A percentile compares a stretch with the other conserved stretches of the same genome.
Evolutionary conservation across 2,113 vertebrate species (phyloP).

Genomic region (Maccullochella peelii): DNA sequence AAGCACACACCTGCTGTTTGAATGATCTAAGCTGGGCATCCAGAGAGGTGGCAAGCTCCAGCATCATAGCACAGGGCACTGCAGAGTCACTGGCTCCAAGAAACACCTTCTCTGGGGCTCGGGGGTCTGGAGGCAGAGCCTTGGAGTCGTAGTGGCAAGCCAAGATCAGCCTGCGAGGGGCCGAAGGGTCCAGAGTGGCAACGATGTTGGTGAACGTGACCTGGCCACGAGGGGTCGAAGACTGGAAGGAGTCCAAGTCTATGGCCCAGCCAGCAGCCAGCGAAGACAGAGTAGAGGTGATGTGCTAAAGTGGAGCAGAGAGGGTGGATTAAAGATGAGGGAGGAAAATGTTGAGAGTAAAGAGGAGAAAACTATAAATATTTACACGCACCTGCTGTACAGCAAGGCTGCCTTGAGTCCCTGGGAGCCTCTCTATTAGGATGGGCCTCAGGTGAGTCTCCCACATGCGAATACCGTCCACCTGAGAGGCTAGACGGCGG

Average conservation of each 20-base stretch:
- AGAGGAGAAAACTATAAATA: slow-evolving; percentile 7
- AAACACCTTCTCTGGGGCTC: slow-evolving; percentile 76
- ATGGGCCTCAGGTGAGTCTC: slow-evolving; percentile 86
- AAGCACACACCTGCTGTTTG: slow-evolving; percentile 84
- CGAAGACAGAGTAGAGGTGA: slow-evolving; percentile 78
- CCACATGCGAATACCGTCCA: slow-evolving; percentile 87
- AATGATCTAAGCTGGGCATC: slow-evolving; percentile 81
- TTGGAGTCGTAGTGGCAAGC: slow-evolving; percentile 95
- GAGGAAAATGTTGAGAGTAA: not conserved
- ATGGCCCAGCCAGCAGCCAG: slow-evolving; percentile 88
- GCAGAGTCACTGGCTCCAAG: slow-evolving; percentile 92
- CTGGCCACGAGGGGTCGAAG: slow-evolving; percentile 85
- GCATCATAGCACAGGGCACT: slow-evolving; percentile 89
- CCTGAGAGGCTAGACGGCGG: slow-evolving; percentile 81
- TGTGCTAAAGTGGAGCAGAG: slow-evolving; percentile 83
- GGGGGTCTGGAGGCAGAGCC: slow-evolving; percentile 77
- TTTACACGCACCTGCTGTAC: slow-evolving; percentile 84
- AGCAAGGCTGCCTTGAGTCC: slow-evolving; percentile 84
- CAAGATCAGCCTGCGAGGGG: slow-evolving; percentile 85
- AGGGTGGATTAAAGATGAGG: slow-evolving; percentile 21
- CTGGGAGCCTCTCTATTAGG: slow-evolving; percentile 87
- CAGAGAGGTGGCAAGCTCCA: slow-evolving; percentile 87
- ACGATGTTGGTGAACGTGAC: slow-evolving; percentile 89
- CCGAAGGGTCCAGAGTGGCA: slow-evolving; percentile 86
- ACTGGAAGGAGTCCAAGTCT: slow-evolving; percentile 87